These are phyloP conservation scores for Seriola aureovittata DNA, from an alignment of 2,113 vertebrate species.

Conservation along the genomic window DNA sequence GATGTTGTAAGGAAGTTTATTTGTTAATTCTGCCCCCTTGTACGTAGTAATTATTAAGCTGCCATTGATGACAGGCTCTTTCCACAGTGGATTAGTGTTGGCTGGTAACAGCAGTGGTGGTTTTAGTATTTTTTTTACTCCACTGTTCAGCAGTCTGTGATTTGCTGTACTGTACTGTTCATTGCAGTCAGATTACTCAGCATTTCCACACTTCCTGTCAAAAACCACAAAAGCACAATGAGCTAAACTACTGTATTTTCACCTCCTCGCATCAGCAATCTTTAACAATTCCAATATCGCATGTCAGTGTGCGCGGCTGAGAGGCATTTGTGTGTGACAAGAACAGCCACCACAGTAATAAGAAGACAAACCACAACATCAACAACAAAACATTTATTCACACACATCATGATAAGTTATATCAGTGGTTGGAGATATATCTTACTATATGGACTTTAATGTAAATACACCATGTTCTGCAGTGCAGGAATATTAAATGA, in stretches of 20 bases:
- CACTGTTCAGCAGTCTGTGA: slow-evolving; percentile 22
- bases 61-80: slow-evolving; percentile 16
- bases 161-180: slow-evolving; percentile 53
- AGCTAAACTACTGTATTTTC: slow-evolving; percentile 56
- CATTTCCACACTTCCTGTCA: slow-evolving; percentile 69
- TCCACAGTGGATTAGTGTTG: slow-evolving; percentile 26
- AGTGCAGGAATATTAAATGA: slow-evolving; percentile 17
- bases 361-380: slow-evolving; percentile 61
- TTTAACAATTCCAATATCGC: slow-evolving; percentile 74
- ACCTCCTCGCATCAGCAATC: slow-evolving; percentile 68
- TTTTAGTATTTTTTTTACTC: slow-evolving; percentile 36
- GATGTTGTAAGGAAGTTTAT: slow-evolving; percentile 18
- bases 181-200: slow-evolving; percentile 76
- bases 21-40: slow-evolving; percentile 48
- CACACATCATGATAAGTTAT: slow-evolving; percentile 36
- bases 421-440: slow-evolving; percentile 35
- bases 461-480: neutral
- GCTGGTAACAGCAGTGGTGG: slow-evolving; percentile 40
- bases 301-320: slow-evolving; percentile 50
- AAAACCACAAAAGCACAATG: slow-evolving; percentile 51
- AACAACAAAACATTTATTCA: slow-evolving; percentile 54
- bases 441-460: slow-evolving; percentile 31
- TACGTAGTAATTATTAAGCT: slow-evolving; percentile 40
- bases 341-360: slow-evolving; percentile 48
- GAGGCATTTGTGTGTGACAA: slow-evolving; percentile 50